phyloP scores from a whole-genome alignment of 2,113 vertebrate species.

The Siphamia tubifer region DNA sequence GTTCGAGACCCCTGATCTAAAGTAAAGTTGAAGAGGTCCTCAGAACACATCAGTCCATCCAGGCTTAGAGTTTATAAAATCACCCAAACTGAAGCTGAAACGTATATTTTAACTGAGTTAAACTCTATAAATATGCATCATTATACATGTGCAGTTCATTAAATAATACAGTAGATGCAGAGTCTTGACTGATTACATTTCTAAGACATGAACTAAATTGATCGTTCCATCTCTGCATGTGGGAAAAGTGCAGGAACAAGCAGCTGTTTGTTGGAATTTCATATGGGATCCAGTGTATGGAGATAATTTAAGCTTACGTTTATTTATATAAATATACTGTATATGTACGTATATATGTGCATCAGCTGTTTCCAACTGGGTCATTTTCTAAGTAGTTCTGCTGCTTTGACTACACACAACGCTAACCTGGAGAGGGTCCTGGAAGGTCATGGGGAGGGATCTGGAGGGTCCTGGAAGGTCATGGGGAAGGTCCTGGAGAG shows the following conservation, averaged over 20 bases:
- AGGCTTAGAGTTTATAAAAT: too few species aligned
- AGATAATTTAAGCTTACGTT: not conserved
- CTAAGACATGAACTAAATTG: not conserved
- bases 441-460: too few species aligned
- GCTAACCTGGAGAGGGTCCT: too few species aligned
- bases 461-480: too few species aligned
- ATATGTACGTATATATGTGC: too few species aligned
- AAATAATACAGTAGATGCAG: not conserved
- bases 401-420: too few species aligned
- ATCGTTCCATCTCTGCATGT: not conserved
- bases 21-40: too few species aligned
- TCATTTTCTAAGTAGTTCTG: too few species aligned
- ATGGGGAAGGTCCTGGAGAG: too few species aligned
- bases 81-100: not conserved
- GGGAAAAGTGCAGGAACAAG: not conserved
- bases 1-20: too few species aligned
- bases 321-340: not conserved
- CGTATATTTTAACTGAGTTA: not conserved
- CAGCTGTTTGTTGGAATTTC: not conserved
- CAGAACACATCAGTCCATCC: too few species aligned
- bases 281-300: not conserved
- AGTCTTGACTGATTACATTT: not conserved
- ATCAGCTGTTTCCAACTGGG: slow-evolving; percentile 7
- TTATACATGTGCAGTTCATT: not conserved
- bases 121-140: not conserved